Conservation (phyloP, 2,113 vertebrate genomes). For the Forbesichthys papilliferus region DNA sequence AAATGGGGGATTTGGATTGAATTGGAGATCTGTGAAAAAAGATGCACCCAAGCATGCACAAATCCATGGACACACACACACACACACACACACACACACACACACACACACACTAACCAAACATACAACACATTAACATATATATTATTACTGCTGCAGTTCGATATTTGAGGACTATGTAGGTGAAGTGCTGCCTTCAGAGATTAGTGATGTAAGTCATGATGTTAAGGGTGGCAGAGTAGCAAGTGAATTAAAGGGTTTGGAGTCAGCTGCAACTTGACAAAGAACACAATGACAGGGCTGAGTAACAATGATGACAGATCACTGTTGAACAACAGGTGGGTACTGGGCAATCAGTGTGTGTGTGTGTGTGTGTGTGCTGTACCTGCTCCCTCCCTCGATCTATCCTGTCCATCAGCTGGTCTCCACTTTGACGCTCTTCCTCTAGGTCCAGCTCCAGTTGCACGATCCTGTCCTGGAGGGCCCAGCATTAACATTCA, state of each 20-base stretch:
- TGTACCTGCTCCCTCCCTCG: constrained; percentile 91
- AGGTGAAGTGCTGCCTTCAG: constrained; percentile 23
- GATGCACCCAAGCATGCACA: neutral
- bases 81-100: neutral
- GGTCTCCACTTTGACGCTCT: constrained; percentile 88
- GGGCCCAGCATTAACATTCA: constrained; percentile 17
- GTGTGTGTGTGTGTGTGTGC: constrained; percentile 19
- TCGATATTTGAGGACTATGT: neutral
- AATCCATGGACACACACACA: constrained; percentile 1
- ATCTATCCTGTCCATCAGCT: constrained; percentile 88
- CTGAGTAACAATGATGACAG: constrained; percentile 35
- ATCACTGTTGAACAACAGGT: constrained; percentile 32
- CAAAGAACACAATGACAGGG: constrained; percentile 46
- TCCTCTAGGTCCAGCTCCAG: constrained; percentile 91
- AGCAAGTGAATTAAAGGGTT: constrained; percentile 18
- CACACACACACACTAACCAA: neutral
- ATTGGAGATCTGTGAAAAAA: constrained; percentile 14
- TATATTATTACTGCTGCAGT: constrained; percentile 2
- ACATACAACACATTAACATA: neutral
- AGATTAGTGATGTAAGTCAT: constrained; percentile 48
- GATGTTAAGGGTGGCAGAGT: constrained; percentile 54
- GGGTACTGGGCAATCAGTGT: constrained; percentile 29
- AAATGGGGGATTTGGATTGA: constrained; percentile 15
- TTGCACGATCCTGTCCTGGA: constrained; percentile 87
- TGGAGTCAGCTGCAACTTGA: constrained; percentile 46